Evolutionary conservation across 2,888 invertebrate species (phyloP), one percentile per base, ranked within the genome.

Genomic region (Lithosia quadra): DNA sequence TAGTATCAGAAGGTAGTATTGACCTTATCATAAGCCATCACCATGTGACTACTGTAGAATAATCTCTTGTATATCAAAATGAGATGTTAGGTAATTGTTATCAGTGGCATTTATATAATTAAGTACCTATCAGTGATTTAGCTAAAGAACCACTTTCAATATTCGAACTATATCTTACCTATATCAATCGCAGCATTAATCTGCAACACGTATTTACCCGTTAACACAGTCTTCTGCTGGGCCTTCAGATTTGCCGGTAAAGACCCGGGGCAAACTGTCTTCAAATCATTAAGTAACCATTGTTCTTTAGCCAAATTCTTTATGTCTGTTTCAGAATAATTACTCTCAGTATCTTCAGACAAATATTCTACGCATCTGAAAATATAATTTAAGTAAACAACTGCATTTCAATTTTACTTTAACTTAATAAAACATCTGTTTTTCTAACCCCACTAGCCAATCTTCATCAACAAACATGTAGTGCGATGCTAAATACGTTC

Each of bases 201-300:
- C 91, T 97, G 97, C 8, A 97, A 86, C 2, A 96, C 95, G 86
- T 95, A 96, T 75, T 90, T 94, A 49, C 96, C 96, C 65, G 89
- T 90, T 1, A 97, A 84, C 1, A 91, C 86, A 0, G 91, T 92
- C 78, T 93, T 95, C 57, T 89, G 88, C 71, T 95, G 89, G 18
- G 86, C 83, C 0, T 87, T 88, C 33, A 97, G 85, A 84, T 96
- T 95, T 3, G 84, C 85, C 0, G 97, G 97, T 57, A 97, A 86
- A 62, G 95, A 96, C 0, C 96, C 95, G 0, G 95, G 95, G 74
- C 96, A 96, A 61, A 97, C 95, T 21, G 96, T 96, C 67, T 96
- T 92, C 62, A 97, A 87, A 86, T 97, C 96, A 77, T 96, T 94
- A 7, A 96, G 86, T 60, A 96, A 86, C 97, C 97, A 97, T 83